Evolutionary conservation across 2,113 vertebrate species (phyloP).

Genomic region (Oophaga pumilio): DNA sequence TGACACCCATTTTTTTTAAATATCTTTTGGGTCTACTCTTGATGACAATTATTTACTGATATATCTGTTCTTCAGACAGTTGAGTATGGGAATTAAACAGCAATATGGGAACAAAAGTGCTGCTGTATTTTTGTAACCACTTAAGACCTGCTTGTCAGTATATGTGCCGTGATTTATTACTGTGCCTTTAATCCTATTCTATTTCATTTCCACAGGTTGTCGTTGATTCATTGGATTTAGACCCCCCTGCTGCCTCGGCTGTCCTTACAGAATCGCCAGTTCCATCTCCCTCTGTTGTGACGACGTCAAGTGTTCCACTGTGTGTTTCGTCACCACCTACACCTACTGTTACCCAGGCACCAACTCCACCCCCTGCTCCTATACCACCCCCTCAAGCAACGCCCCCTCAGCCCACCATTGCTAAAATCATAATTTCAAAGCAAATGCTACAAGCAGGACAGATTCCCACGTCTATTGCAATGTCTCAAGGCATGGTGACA

Average conservation of each 20-base stretch:
- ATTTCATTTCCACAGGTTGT: constrained; percentile 60
- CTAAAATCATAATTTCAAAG: constrained; percentile 86
- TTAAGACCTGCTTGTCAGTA: neutral
- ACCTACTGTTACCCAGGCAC: constrained; percentile 62
- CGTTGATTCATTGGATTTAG: constrained; percentile 69
- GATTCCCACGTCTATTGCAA: constrained; percentile 71
- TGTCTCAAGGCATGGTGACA: constrained; percentile 74
- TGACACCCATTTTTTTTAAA: no score
- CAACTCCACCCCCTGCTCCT: constrained; percentile 63
- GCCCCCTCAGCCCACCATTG: constrained; percentile 73
- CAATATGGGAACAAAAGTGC: neutral
- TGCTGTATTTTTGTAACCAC: no score
- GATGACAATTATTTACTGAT: no score
- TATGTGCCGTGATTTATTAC: neutral
- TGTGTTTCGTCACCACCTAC: constrained; percentile 62
- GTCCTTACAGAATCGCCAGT: constrained; percentile 29
- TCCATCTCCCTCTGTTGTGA: constrained; percentile 34
- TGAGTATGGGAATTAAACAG: neutral
- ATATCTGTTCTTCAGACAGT: neutral
- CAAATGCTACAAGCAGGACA: constrained; percentile 69
- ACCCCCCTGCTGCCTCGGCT: constrained; percentile 63
- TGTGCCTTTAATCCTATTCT: neutral
- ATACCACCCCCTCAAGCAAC: constrained; percentile 62
- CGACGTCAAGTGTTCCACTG: neutral
- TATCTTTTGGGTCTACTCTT: no score